Evolutionary conservation across 2,888 invertebrate species (phyloP), one percentile per base, ranked within the genome.

Genomic region (Scaptomyza parva): DNA sequence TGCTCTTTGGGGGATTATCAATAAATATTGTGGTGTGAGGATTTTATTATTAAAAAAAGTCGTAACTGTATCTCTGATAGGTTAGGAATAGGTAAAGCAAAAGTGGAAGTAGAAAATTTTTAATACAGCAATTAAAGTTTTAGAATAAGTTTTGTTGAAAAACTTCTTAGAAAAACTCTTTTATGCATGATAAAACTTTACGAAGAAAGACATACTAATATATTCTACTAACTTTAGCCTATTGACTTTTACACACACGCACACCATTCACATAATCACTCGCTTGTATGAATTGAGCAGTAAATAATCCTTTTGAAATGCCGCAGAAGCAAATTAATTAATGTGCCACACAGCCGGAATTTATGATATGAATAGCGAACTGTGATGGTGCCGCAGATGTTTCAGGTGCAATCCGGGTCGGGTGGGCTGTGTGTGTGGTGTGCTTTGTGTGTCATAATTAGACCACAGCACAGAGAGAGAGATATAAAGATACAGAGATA

Each of bases 331-430:
- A 90, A 89, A 89, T 89, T 89, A 89, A 89, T 89, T 89, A 90
- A 90, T 89, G 84, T 89, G 89, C 89, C 89, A 86, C 89, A 89
- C 90, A 88, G 89, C 75, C 88, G 80, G 84, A 87, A 90, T 89
- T 90, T 89, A 90, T 90, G 90, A 81, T 81, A 74, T 76, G 77
- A 78, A 85, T 70, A 63, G 85, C 67, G 33, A 39, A 61, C n/a
- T 54, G 55, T 37, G 47, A 39, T 37, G 20, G 41, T 26, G 45
- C 52, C 52, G 44, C 86, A 88, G 82, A 78, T 82, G 82, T 85
- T 75, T 61, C 83, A 86, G 80, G 80, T 84, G 75, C 50, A 41
- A n/a, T n/a, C 12, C 44, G 37, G 17, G 18, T n/a, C 40, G 33
- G 24, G 20, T n/a, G n/a, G n/a, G n/a, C n/a, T n/a, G n/a, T n/a